Percentiles rank a stretch among this genome's conserved stretches.
Evolutionary conservation across 1,140 invertebrate genomes (phyloP).

Genomic region (Brachionus manjavacas): DNA sequence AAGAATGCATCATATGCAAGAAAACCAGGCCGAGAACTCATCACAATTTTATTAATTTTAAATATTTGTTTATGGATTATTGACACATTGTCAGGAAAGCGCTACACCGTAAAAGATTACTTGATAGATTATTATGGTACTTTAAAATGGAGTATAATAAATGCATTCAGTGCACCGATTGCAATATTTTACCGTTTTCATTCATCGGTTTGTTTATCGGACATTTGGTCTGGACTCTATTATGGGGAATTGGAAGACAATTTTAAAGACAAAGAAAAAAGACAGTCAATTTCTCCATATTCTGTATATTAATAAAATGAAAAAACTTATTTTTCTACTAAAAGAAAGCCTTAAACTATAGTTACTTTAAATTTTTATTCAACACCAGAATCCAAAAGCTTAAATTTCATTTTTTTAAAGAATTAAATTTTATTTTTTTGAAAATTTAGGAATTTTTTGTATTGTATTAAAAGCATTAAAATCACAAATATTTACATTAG

Average conservation of each 20-base stretch:
- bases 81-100: conserved; percentile 50
- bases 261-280: conserved; percentile 42
- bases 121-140: conserved; percentile 49
- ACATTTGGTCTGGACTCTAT: conserved; percentile 48
- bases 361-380: too few relatives aligned
- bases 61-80: conserved; percentile 62
- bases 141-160: conserved; percentile 50
- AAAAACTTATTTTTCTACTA: too few relatives aligned
- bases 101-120: conserved; percentile 47
- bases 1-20: conserved; percentile 81
- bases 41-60: conserved; percentile 87
- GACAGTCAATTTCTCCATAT: not conserved
- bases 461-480: too few relatives aligned
- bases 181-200: conserved; percentile 53
- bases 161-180: conserved; percentile 50
- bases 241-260: conserved; percentile 31
- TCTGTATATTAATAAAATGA: too few relatives aligned
- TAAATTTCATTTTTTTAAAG: too few relatives aligned
- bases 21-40: conserved; percentile 87
- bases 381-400: too few relatives aligned
- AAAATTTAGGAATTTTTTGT: too few relatives aligned
- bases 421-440: too few relatives aligned
- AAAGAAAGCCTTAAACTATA: too few relatives aligned
- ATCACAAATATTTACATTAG: too few relatives aligned
- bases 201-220: conserved; percentile 52